Evolutionary conservation across 2,113 vertebrate species (phyloP).

Genomic region (Tetrax tetrax): DNA sequence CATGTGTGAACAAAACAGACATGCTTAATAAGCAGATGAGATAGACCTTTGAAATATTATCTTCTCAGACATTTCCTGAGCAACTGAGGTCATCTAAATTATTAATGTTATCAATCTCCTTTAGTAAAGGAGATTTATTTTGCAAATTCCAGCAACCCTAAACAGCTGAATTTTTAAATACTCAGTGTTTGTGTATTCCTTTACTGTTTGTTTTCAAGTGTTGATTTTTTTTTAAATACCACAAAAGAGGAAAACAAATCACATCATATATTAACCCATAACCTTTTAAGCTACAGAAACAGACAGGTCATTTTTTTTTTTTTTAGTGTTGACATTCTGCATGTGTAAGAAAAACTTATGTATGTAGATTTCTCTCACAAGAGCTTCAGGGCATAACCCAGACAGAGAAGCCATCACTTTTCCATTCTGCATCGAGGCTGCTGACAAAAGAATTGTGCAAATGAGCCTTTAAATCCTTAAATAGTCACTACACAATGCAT

Average conservation of each 20-base stretch:
- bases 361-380: conserved; percentile 79
- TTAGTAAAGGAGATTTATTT: conserved; percentile 17
- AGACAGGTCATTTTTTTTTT: conserved; percentile 75
- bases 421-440: conserved; percentile 83
- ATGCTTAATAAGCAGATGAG: neutral
- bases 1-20: neutral
- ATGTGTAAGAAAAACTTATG: conserved; percentile 74
- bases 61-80: neutral
- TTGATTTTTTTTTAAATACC: conserved; percentile 24
- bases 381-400: conserved; percentile 80
- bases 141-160: conserved; percentile 3
- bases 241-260: conserved; percentile 54
- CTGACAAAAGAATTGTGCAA: conserved; percentile 99
- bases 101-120: conserved; percentile 27
- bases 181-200: neutral
- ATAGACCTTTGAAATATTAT: conserved; percentile 28
- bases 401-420: conserved; percentile 80
- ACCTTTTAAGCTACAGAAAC: conserved; percentile 74
- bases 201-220: conserved; percentile 49
- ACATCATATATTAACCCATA: conserved; percentile 72
- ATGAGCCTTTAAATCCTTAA: conserved; percentile 99
- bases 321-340: conserved; percentile 76
- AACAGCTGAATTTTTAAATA: conserved; percentile 55
- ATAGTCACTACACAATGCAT: conserved; percentile 93
- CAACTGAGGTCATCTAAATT: conserved; percentile 1